Evolutionary conservation across 2,797 vertebrate genomes (phyloP), one percentile per base, ranked within the genome.

Genomic region (Crenichthys baileyi): DNA sequence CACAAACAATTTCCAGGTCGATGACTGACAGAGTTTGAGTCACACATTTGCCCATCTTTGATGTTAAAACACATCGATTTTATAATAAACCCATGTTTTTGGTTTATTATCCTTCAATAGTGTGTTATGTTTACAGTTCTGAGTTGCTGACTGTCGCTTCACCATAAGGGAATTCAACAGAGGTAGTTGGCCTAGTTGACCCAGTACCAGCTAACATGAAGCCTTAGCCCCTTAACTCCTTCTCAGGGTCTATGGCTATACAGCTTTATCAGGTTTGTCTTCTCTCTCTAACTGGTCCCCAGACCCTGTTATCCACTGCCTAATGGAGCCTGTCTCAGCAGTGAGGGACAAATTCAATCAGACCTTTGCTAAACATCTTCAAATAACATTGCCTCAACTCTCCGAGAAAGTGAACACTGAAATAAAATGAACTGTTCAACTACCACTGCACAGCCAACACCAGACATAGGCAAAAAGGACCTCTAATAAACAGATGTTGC

Each of bases 191-290:
- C 84, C 91, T 94, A 86, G 85, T 89, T 95, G 93, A 96, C 95
- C 94, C 91, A 88, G 84, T 90, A 95, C 89, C 94, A 88, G 86
- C 83, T 93, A 94, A 93, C 94, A 95, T 88, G 87, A 89, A 90
- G 93, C 92, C 93, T 90, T 94, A 95, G 94, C 96, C 95, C 94
- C 95, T 87, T 93, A 96, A 91, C 89, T 89, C 92, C 91, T 90
- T 71, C 82, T 85, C 88, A 85, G 90, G 80, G 91, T 89, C 93
- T 91, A 89, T 88, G 86, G 90, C 89, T 93, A 93, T 73, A 84
- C 92, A 91, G 61, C 71, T 87, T 92, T 89, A 88, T 85, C 79
- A 86, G 85, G 79, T 75, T 79, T 82, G 75, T 84, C 88, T 93
- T 93, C 92, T 89, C 91, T 91, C 89, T 91, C 89, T 92, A 91